These are phyloP conservation scores for Telenomus remus DNA, from an alignment of 1,140 invertebrate species.

Conservation along the genomic window DNA sequence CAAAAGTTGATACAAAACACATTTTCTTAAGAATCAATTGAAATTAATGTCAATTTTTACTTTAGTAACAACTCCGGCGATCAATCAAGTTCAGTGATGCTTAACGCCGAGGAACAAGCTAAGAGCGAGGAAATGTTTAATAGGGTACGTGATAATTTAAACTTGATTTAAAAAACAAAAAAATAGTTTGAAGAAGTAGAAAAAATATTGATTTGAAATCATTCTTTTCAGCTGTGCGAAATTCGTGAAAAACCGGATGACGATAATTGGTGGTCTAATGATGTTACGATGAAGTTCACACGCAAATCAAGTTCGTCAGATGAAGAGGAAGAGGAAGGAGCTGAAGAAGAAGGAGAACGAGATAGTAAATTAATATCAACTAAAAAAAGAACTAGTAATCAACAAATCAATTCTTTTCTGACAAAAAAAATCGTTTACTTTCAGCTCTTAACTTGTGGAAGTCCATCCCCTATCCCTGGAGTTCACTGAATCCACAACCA, in stretches of 20 bases:
- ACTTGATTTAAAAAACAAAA: too few relatives aligned
- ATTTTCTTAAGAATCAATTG: too few relatives aligned
- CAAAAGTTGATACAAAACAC: background rate
- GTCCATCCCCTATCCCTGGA: constrained; percentile 20
- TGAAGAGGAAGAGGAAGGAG: constrained; percentile 67
- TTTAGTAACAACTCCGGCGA: constrained; percentile 74
- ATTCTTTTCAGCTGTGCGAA: constrained; percentile 32
- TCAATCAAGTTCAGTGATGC: constrained; percentile 75
- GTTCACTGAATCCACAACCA: constrained; percentile 56
- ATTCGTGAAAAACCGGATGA: constrained; percentile 27
- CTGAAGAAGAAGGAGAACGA: constrained; percentile 72
- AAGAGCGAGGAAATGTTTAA: constrained; percentile 77
- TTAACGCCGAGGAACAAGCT: constrained; percentile 76
- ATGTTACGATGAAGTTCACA: constrained; percentile 50
- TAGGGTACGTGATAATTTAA: constrained; percentile 67
- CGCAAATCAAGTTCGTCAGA: constrained; percentile 73
- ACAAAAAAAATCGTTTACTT: background rate
- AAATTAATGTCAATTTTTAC: constrained; percentile 13
- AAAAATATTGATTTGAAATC: too few relatives aligned
- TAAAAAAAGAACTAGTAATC: too few relatives aligned
- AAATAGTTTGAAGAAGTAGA: too few relatives aligned
- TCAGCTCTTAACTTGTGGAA: constrained; percentile 64
- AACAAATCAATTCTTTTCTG: too few relatives aligned
- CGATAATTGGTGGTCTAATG: constrained; percentile 5
- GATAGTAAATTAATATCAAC: too few relatives aligned